Percentiles rank a stretch among this genome's conserved stretches.
Conservation (phyloP, 2,797 vertebrate species). For the Nothura maculosa region DNA sequence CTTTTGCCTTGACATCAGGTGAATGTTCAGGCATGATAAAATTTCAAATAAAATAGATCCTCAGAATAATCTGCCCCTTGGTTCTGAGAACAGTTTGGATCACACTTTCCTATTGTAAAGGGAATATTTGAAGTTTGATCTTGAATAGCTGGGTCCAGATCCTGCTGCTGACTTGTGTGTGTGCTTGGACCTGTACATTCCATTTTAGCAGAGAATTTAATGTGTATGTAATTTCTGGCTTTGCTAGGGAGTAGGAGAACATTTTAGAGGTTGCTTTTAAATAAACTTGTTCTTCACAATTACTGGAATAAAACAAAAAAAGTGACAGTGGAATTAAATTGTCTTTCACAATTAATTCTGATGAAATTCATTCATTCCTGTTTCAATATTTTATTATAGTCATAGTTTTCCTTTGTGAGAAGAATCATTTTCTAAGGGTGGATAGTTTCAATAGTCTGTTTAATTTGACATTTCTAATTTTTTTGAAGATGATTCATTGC, state of each 20-base stretch:
- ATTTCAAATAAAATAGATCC: background rate
- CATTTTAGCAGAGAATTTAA: background rate
- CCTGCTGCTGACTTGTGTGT: background rate
- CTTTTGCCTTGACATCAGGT: background rate
- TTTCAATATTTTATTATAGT: background rate
- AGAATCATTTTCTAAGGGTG: slow-evolving; percentile 4
- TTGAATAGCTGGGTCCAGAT: background rate
- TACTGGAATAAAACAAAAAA: slow-evolving; percentile 9
- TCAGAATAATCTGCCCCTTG: background rate
- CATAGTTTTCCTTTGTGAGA: background rate
- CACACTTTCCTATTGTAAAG: background rate
- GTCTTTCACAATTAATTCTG: background rate
- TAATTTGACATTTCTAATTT: background rate
- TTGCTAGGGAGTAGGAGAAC: background rate
- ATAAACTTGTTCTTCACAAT: background rate
- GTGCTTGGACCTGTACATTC: background rate
- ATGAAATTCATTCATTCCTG: background rate
- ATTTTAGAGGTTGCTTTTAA: background rate
- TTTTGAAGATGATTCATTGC: slow-evolving; percentile 23
- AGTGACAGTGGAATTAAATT: background rate
- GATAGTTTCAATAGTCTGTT: background rate
- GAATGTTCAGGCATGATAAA: background rate
- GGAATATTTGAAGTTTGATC: background rate
- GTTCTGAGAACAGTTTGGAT: background rate
- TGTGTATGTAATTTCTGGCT: background rate